A percentile compares a stretch with the other conserved stretches of the same genome.
Evolutionary conservation across 2,888 invertebrate species (phyloP).

Genomic region (Rhodophaea formosa): DNA sequence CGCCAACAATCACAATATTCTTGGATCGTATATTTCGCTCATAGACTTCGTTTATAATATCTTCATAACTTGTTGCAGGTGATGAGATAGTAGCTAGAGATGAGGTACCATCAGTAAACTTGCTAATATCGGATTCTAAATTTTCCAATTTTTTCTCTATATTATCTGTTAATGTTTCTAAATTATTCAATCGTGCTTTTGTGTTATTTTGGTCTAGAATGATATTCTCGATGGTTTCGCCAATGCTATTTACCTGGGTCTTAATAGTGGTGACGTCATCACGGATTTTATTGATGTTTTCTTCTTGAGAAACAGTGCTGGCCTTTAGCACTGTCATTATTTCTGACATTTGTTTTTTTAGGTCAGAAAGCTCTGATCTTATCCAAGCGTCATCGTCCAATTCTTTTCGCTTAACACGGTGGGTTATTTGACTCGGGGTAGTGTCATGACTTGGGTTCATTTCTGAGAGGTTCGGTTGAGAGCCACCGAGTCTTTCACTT

Average conservation of each 20-base stretch:
- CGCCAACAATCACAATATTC: no score
- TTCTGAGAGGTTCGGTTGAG: constrained; percentile 2
- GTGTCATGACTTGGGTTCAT: not conserved
- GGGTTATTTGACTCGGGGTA: constrained; percentile 2
- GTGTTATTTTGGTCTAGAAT: not conserved
- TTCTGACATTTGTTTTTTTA: constrained; percentile 18
- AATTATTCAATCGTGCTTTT: constrained; percentile 9
- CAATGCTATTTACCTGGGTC: constrained; percentile 8
- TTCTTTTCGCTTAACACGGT: constrained; percentile 9
- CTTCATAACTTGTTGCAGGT: no score
- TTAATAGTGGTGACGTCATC: constrained; percentile 11
- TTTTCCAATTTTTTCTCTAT: no score
- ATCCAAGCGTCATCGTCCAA: constrained; percentile 8
- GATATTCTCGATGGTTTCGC: constrained; percentile 4
- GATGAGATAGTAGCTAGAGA: no score
- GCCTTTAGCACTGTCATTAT: constrained; percentile 14
- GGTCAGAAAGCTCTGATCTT: constrained; percentile 3
- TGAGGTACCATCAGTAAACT: no score
- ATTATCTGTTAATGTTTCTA: not conserved
- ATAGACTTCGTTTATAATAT: no score
- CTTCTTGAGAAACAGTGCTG: constrained; percentile 11
- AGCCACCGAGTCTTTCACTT: not conserved
- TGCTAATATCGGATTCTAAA: no score
- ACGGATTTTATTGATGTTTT: constrained; percentile 6
- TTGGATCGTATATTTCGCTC: no score